These are phyloP conservation scores for Hemibagrus guttatus DNA, from an alignment of 2,797 vertebrate genomes.

Conservation along the genomic window DNA sequence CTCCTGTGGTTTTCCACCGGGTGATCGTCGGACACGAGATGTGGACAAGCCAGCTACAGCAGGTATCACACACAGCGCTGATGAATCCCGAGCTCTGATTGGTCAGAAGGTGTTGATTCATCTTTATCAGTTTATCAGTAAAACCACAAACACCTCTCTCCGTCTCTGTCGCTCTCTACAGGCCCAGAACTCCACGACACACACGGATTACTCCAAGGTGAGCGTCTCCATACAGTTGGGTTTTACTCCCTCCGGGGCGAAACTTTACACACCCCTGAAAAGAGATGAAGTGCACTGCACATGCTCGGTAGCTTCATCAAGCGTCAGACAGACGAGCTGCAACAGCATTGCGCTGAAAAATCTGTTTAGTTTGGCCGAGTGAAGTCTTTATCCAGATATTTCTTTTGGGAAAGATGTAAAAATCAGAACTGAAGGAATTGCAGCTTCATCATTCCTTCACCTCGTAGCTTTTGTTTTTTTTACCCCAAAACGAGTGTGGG, in stretches of 20 bases:
- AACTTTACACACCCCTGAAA: background rate
- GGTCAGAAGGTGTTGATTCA: background rate
- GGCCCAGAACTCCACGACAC: slow-evolving; percentile 81
- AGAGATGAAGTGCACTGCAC: background rate
- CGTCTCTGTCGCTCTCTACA: slow-evolving; percentile 66
- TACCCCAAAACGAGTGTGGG: too few relatives aligned
- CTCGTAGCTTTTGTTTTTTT: too few relatives aligned
- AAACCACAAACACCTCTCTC: background rate
- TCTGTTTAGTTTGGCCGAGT: too few relatives aligned
- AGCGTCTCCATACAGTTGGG: slow-evolving; percentile 36
- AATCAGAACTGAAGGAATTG: too few relatives aligned
- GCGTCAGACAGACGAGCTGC: too few relatives aligned
- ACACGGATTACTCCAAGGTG: slow-evolving; percentile 87
- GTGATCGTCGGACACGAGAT: slow-evolving; percentile 83
- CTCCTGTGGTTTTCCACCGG: slow-evolving; percentile 90
- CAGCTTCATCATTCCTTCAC: too few relatives aligned
- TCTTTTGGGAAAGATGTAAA: too few relatives aligned
- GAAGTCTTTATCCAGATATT: too few relatives aligned
- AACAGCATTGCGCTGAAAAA: too few relatives aligned
- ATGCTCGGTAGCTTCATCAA: too few relatives aligned
- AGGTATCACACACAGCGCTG: slow-evolving; percentile 73
- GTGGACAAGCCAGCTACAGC: slow-evolving; percentile 87
- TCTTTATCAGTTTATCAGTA: background rate
- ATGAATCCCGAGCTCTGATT: background rate
- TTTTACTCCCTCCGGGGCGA: background rate